These are phyloP conservation scores for Sanderia malayensis DNA, from an alignment of 30 jellyfish, hydroid and myxozoan species.

Conservation along the genomic window DNA sequence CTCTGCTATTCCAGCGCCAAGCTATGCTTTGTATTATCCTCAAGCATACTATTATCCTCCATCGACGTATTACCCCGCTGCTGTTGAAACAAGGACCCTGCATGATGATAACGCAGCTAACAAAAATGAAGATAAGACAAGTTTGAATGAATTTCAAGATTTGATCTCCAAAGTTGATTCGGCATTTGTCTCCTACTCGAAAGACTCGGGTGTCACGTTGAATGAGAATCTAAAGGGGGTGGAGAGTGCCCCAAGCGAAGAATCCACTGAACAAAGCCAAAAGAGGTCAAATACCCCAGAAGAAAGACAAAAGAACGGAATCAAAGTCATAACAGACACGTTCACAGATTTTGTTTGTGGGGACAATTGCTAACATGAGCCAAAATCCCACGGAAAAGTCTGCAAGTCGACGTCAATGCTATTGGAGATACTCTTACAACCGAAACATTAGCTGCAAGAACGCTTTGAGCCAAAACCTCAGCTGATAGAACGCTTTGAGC, in stretches of 20 bases:
- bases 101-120: slow-evolving; percentile 1
- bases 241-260: not conserved
- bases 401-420: too few relatives aligned
- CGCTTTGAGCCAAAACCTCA: too few relatives aligned
- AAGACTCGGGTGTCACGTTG: slow-evolving; percentile 30
- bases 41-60: not conserved
- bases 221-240: slow-evolving; percentile 32
- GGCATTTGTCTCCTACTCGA: slow-evolving; percentile 33
- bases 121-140: slow-evolving; percentile 5
- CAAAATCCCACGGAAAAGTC: not conserved
- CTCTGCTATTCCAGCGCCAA: not conserved
- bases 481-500: too few relatives aligned
- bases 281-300: slow-evolving; percentile 36
- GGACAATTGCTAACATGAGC: slow-evolving; percentile 8
- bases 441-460: too few relatives aligned
- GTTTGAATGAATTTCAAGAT: slow-evolving; percentile 30
- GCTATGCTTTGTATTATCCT: not conserved
- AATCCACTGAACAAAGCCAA: slow-evolving; percentile 3
- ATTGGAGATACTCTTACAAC: too few relatives aligned
- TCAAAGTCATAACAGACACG: slow-evolving; percentile 31
- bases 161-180: slow-evolving; percentile 45
- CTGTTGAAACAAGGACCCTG: slow-evolving; percentile 17
- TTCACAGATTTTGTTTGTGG: slow-evolving; percentile 52
- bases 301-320: slow-evolving; percentile 15
- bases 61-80: not conserved